A percentile compares a stretch with the other conserved stretches of the same genome.
Evolutionary conservation across 2,888 invertebrate species (phyloP).

Genomic region (Copidosoma aretas): DNA sequence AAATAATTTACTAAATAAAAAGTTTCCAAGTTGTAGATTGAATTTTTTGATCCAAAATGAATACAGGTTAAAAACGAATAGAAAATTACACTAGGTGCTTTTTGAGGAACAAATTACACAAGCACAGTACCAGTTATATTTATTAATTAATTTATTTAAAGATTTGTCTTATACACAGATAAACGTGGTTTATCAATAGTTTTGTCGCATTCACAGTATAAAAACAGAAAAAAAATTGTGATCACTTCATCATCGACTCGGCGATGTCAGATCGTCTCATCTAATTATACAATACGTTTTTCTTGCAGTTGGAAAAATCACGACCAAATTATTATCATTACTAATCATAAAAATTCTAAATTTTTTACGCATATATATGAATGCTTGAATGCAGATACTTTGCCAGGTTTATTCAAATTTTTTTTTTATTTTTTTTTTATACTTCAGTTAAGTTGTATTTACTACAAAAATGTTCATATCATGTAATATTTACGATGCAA

Average conservation of each 20-base stretch:
- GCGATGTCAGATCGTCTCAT: conserved; percentile 32
- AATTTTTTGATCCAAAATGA: background rate
- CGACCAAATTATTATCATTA: conserved; percentile 17
- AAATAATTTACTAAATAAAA: conserved; percentile 1
- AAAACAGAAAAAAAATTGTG: conserved; percentile 40
- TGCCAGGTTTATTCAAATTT: conserved; percentile 2
- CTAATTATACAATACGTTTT: conserved; percentile 37
- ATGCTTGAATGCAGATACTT: conserved; percentile 16
- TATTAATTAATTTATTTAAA: conserved; percentile 41
- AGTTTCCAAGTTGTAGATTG: background rate
- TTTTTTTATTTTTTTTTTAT: conserved; percentile 19
- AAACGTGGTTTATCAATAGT: conserved; percentile 38
- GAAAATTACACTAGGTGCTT: background rate
- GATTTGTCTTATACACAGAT: conserved; percentile 39
- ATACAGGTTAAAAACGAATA: background rate
- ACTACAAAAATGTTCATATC: conserved; percentile 24
- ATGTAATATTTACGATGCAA: conserved; percentile 10
- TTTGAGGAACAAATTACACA: conserved; percentile 38
- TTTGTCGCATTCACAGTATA: conserved; percentile 39
- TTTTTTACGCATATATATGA: conserved; percentile 21
- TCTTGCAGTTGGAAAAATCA: conserved; percentile 30
- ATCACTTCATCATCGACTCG: conserved; percentile 21
- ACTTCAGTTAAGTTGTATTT: conserved; percentile 21
- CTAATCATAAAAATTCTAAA: conserved; percentile 23
- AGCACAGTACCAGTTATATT: conserved; percentile 19